A percentile compares a stretch with the other conserved stretches of the same genome.
Conservation (phyloP, 1,140 invertebrate genomes). For the Spodoptera frugiperda region DNA sequence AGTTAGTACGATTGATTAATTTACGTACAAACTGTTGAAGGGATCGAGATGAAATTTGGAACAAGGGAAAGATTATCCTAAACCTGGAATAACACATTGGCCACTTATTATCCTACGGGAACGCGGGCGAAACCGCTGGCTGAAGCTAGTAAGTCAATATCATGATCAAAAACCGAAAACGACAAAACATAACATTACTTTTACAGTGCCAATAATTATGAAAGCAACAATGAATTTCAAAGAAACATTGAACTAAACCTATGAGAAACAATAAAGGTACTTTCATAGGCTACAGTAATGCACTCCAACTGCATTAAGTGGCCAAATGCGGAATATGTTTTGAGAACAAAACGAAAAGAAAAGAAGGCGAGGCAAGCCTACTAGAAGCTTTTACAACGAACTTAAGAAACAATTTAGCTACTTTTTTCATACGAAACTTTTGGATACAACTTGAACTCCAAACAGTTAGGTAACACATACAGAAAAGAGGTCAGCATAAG, state of each 20-base stretch:
- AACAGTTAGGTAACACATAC: neutral
- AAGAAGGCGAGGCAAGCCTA: constrained; percentile 1
- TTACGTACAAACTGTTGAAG: too few species aligned
- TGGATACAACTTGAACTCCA: constrained; percentile 9
- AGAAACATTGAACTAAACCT: neutral
- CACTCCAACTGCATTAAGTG: constrained; percentile 10
- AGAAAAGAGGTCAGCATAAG: neutral
- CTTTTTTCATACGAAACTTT: constrained; percentile 34
- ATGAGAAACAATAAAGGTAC: neutral
- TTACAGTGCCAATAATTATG: neutral
- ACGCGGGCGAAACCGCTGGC: too few species aligned
- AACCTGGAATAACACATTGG: too few species aligned
- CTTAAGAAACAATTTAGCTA: constrained; percentile 32
- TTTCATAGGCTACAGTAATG: neutral
- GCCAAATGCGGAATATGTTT: neutral
- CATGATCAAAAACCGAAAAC: neutral
- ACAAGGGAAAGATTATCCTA: too few species aligned
- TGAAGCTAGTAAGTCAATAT: too few species aligned
- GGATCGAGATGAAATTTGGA: too few species aligned
- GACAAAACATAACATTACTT: neutral
- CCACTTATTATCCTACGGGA: too few species aligned
- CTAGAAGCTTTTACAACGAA: constrained; percentile 26
- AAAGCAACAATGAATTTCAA: neutral
- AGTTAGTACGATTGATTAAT: too few species aligned
- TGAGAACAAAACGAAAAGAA: neutral